Base-by-base conservation (phyloP, 2,888 invertebrate genomes). In the Agelastica alni region DNA sequence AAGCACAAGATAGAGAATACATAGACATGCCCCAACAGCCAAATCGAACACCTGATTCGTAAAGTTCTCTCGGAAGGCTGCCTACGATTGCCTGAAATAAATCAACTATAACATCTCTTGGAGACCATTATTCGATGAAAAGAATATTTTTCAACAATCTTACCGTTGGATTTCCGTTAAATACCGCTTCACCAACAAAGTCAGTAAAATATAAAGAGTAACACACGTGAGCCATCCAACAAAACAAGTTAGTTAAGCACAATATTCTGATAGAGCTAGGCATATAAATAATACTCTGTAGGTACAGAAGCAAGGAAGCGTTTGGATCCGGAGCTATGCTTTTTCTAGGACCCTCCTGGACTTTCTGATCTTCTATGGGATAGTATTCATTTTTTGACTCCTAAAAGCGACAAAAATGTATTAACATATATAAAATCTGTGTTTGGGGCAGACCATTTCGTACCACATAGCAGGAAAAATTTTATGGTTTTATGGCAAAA, bases 201-300 rank as follows among this genome's bases (percentile, higher is more conserved):
- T 96, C 96, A 0, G 96, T 97, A 75, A 97, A 96, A 76, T 96
- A 96, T 4, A 97, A 79, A 0, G 96, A 96, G 74, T 96, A 97
- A 75, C 96, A 96, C 36, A 97, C 95, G 66, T 97, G 91, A 0
- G 96, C 93, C 95, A 96, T 96, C 96, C 96, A 97, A 72, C 95
- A 96, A 77, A 96, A 96, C 26, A 96, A 81, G 79, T 96, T 96
- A 9, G 96, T 96, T 58, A 95, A 73, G 70, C 96, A 96, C 7
- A 96, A 84, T 70, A 93, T 85, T 22, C 89, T 82, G 61, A 96
- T 79, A 0, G 93, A 94, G 67, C 80, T 80, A 0, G 97, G 96
- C 93, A 97, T 95, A 73, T 87, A 83, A n/a, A 96, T 78, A 52
- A 96, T 96, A 3, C 96, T 95, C 63, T 85, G 81, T 22, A 96